A percentile compares a stretch with the other conserved stretches of the same genome.
Evolutionary conservation across 2,797 vertebrate genomes (phyloP).

Genomic region (Setipinna tenuifilis): DNA sequence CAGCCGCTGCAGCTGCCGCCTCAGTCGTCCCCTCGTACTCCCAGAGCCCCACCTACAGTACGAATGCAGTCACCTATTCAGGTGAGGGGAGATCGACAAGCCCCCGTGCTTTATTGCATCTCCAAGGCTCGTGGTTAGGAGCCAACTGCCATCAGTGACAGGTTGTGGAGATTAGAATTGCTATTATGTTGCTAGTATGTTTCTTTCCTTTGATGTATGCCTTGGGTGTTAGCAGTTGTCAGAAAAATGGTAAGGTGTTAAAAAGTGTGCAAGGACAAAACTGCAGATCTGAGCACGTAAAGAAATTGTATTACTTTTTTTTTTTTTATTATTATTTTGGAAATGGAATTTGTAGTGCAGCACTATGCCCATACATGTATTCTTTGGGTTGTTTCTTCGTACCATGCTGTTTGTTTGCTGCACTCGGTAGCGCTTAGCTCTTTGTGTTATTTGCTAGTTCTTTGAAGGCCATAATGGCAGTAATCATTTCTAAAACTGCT

Average conservation of each 20-base stretch:
- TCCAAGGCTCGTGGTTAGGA: background rate
- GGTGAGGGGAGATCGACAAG: slow-evolving; percentile 74
- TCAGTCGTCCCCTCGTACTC: slow-evolving; percentile 96
- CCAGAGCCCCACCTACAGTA: slow-evolving; percentile 96
- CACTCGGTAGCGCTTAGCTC: background rate
- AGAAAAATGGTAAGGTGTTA: background rate
- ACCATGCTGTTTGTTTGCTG: background rate
- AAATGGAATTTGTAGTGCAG: background rate
- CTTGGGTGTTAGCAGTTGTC: background rate
- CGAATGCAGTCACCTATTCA: slow-evolving; percentile 95
- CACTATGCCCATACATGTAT: background rate
- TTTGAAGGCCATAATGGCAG: too few relatives aligned
- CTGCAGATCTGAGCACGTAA: background rate
- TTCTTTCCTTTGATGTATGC: background rate
- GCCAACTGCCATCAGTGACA: background rate
- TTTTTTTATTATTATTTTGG: background rate
- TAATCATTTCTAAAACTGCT: background rate
- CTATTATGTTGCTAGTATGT: background rate
- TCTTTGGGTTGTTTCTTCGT: background rate
- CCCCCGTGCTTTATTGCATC: background rate
- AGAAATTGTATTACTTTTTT: background rate
- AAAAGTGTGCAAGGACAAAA: background rate
- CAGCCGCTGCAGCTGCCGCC: slow-evolving; percentile 79
- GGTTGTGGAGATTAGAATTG: background rate
- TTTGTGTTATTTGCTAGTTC: too few relatives aligned